Evolutionary conservation across 2,797 vertebrate genomes (phyloP).

Genomic region (Rhinoraja longicauda): DNA sequence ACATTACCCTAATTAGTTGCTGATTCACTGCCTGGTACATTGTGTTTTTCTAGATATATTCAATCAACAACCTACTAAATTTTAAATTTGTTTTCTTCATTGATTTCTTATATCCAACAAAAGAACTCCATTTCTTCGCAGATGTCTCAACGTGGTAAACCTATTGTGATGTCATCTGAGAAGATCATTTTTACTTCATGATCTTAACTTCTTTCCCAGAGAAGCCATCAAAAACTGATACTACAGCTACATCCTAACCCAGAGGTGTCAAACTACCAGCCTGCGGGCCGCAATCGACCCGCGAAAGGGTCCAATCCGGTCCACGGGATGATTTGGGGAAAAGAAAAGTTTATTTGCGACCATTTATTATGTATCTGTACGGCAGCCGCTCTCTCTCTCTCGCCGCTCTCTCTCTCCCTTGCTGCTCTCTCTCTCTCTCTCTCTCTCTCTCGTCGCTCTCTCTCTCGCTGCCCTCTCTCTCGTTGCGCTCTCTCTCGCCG

Average conservation of each 20-base stretch:
- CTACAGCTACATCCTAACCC: background rate
- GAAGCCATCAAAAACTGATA: background rate
- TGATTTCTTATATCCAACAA: background rate
- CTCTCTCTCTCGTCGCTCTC: no score
- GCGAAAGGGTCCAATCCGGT: no score
- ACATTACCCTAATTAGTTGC: background rate
- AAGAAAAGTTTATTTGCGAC: no score
- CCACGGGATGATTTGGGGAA: no score
- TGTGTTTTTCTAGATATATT: background rate
- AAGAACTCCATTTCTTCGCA: background rate
- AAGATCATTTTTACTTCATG: background rate
- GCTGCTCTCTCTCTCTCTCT: no score
- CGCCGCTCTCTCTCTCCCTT: no score
- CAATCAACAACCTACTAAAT: background rate
- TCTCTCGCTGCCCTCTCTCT: no score
- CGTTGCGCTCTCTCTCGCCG: no score
- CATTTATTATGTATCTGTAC: no score
- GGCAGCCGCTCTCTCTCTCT: no score
- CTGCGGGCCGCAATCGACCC: no score
- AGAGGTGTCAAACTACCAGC: no score
- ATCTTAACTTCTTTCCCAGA: background rate
- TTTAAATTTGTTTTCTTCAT: background rate
- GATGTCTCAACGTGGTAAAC: background rate
- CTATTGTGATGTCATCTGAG: background rate
- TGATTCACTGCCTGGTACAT: background rate